phyloP scores from a whole-genome alignment of 1,140 invertebrate genomes.

The Colletes gigas region DNA sequence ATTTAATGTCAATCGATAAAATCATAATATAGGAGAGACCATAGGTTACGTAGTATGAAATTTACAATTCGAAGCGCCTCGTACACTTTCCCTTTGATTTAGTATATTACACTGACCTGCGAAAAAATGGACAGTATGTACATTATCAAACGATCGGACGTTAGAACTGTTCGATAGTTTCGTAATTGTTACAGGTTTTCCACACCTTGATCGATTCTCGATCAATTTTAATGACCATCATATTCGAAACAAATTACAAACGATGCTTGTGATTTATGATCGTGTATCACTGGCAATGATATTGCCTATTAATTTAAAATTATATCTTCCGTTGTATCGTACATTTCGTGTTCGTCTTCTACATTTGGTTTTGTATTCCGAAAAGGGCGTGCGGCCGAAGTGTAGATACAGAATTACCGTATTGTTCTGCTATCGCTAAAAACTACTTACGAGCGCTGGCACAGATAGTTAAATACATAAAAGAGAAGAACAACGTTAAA shows the following conservation, averaged over 20 bases:
- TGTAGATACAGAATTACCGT: no score
- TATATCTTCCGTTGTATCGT: no score
- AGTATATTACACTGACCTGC: no score
- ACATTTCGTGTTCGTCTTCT: no score
- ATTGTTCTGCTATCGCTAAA: no score
- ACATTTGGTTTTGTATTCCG: no score
- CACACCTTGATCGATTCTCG: neutral
- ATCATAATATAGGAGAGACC: neutral
- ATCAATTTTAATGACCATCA: neutral
- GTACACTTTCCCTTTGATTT: conserved; percentile 1
- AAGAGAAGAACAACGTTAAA: neutral
- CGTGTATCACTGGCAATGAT: no score
- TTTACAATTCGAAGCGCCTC: conserved; percentile 6
- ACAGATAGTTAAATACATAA: neutral
- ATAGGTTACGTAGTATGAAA: conserved; percentile 18
- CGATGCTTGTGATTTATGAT: neutral
- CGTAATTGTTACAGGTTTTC: neutral
- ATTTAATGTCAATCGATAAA: conserved; percentile 27
- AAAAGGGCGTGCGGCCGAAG: no score
- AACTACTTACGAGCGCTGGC: neutral
- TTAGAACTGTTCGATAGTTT: neutral
- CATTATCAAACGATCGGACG: neutral
- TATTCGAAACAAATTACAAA: neutral
- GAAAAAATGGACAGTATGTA: neutral
- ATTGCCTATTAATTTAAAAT: no score